Evolutionary conservation across 1,140 invertebrate species (phyloP).

Genomic region (Anadara kagoshimensis): DNA sequence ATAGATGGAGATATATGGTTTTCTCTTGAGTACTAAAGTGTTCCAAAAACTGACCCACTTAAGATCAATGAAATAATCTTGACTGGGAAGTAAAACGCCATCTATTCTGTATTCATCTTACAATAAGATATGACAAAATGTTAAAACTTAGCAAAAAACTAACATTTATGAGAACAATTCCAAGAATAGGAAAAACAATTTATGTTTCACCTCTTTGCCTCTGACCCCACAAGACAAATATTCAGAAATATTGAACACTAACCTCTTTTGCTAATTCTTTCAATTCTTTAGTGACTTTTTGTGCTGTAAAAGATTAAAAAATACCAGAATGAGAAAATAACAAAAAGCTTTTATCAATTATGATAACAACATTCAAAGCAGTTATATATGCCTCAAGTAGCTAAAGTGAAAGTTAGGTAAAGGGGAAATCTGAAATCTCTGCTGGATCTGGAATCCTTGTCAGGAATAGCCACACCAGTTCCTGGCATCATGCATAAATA

Average conservation of each 20-base stretch:
- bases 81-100: too few relatives aligned
- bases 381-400: background rate
- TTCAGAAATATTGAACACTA: slow-evolving; percentile 26
- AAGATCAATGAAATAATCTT: too few relatives aligned
- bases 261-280: slow-evolving; percentile 83
- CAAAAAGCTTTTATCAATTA: too few relatives aligned
- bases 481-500: too few relatives aligned
- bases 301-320: slow-evolving; percentile 79
- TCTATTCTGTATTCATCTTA: too few relatives aligned
- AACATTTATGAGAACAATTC: background rate
- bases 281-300: slow-evolving; percentile 86
- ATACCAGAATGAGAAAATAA: too few relatives aligned
- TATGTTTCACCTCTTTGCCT: background rate
- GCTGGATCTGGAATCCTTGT: background rate
- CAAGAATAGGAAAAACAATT: too few relatives aligned
- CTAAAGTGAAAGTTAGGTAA: background rate
- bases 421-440: background rate
- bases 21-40: too few relatives aligned
- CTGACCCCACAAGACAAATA: background rate
- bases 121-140: background rate
- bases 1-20: too few relatives aligned
- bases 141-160: background rate
- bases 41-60: too few relatives aligned
- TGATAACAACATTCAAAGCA: background rate
- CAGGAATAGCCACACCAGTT: background rate